Conservation (phyloP, 2,113 vertebrate genomes). For the Brachypteracias leptosomus region DNA sequence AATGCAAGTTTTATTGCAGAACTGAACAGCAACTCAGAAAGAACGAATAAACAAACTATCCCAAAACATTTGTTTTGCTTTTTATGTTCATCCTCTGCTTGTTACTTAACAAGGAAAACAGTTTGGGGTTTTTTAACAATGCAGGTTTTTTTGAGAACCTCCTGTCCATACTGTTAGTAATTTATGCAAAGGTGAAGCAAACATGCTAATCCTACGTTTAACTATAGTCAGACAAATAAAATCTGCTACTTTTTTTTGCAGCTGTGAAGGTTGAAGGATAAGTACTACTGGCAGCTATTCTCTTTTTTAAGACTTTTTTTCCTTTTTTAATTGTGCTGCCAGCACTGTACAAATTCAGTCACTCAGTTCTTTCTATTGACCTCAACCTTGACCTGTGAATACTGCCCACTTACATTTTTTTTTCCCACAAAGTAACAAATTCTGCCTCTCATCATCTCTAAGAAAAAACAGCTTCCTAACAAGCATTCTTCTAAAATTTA, state of each 20-base stretch:
- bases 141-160: background rate
- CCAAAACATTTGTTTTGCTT: background rate
- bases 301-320: conserved; percentile 19
- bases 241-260: conserved; percentile 35
- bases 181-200: conserved; percentile 61
- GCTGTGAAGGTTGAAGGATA: conserved; percentile 44
- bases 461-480: background rate
- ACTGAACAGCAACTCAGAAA: conserved; percentile 4
- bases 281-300: conserved; percentile 25
- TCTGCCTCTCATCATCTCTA: background rate
- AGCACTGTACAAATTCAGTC: conserved; percentile 41
- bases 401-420: conserved; percentile 47
- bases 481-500: conserved; percentile 33
- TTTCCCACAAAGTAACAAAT: background rate
- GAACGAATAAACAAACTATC: background rate
- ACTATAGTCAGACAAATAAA: conserved; percentile 47
- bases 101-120: background rate
- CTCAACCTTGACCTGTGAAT: conserved; percentile 54
- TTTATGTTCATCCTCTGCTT: background rate
- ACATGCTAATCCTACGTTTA: conserved; percentile 50
- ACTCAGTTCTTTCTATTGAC: conserved; percentile 47
- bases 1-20: conserved; percentile 10
- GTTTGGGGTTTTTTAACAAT: background rate
- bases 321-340: conserved; percentile 14
- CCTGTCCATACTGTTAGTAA: conserved; percentile 5